Evolutionary conservation across 1,140 invertebrate species (phyloP).

Genomic region (Drosophila miranda): DNA sequence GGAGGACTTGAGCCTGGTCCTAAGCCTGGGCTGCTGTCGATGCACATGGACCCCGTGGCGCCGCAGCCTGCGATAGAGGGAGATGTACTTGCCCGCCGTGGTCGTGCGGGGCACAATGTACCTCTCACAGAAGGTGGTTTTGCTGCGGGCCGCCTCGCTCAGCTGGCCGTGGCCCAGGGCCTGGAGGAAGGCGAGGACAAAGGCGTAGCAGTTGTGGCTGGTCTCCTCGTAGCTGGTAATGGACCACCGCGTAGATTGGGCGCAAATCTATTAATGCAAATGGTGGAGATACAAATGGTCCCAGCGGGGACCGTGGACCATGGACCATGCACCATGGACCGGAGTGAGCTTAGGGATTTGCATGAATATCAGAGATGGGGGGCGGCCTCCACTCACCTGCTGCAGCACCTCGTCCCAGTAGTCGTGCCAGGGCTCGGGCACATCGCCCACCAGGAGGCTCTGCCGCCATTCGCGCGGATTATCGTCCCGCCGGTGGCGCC

Average conservation of each 20-base stretch:
- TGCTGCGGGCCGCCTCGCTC: slow-evolving; percentile 85
- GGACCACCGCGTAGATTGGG: slow-evolving; percentile 86
- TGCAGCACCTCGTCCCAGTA: slow-evolving; percentile 90
- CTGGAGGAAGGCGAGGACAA: slow-evolving; percentile 89
- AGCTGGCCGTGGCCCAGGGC: slow-evolving; percentile 85
- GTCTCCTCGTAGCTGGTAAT: slow-evolving; percentile 88
- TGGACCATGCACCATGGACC: not conserved
- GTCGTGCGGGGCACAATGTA: slow-evolving; percentile 90
- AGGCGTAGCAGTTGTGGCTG: slow-evolving; percentile 90
- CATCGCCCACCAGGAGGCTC: slow-evolving; percentile 87
- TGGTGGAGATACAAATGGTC: slow-evolving; percentile 1
- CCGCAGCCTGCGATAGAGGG: slow-evolving; percentile 88
- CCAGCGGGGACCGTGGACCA: too few relatives aligned
- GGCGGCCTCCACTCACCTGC: slow-evolving; percentile 82
- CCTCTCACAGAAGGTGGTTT: slow-evolving; percentile 87
- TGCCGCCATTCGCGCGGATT: slow-evolving; percentile 84
- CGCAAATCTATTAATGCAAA: slow-evolving; percentile 83
- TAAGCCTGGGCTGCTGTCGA: slow-evolving; percentile 60
- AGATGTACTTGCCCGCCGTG: slow-evolving; percentile 91
- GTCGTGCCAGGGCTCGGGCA: slow-evolving; percentile 86
- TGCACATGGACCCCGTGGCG: slow-evolving; percentile 83
- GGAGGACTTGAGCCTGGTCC: slow-evolving; percentile 11
- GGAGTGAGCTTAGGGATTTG: slow-evolving; percentile 37
- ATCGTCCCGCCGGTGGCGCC: slow-evolving; percentile 82
- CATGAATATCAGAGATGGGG: slow-evolving; percentile 5